Evolutionary conservation across 2,888 invertebrate genomes (phyloP), one percentile per base, ranked within the genome.

Genomic region (Merodon equestris): DNA sequence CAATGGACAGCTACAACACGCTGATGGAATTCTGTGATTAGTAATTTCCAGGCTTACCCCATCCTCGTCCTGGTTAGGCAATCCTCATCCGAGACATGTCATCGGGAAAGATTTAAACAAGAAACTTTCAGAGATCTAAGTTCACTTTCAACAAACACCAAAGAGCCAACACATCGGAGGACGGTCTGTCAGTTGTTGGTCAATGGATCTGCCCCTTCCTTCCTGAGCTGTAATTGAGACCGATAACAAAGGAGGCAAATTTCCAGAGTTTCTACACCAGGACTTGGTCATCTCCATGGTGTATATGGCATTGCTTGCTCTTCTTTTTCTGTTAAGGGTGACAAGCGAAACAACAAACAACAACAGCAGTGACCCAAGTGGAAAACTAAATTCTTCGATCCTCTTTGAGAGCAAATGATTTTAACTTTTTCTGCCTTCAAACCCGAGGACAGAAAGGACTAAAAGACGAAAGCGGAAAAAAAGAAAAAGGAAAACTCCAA

Each of bases 331-430:
- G n/a, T 27, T 27, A 10, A 63, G 19, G 19, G 72, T 56, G 74
- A 57, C 50, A 67, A 67, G 27, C 27, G 27, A 27, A 27, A 27
- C 27, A 27, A 27, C 27, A 61, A 74, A 67, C 60, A 54, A 74
- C 56, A 54, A 47, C 40, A n/a, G 14, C 48, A 53, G 47, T 58
- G 42, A 54, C 9, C n/a, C 40, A 40, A 53, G 48, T 70, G 58
- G 40, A 58, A 58, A 66, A 66, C 73, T 66, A 73, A 73, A 66
- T 70, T 70, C 58, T 75, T 75, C 75, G 38, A 70, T 54, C 58
- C 57, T 34, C 51, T 72, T 64, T 63, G 45, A 40, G 9, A 51
- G 72, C 40, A 75, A 70, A 53, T 63, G 56, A 36, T 63, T 58
- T 70, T 42, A 53, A 53, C 53, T 42, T 68, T 51, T n/a, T n/a